Conservation (phyloP, 2,888 invertebrate species). For the Suillia variegata region DNA sequence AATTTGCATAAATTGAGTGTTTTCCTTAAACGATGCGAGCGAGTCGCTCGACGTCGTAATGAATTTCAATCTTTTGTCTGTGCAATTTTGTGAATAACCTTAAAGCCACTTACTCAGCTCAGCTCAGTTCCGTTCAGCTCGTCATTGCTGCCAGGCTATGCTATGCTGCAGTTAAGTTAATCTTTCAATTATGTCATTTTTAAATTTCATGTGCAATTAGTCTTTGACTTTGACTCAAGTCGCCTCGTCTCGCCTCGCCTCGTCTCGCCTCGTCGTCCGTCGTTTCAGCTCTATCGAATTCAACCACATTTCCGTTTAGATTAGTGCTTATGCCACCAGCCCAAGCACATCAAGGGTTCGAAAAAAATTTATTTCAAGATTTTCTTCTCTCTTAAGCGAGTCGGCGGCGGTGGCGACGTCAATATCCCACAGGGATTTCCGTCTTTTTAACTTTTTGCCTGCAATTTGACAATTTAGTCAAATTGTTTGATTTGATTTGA, state of each 20-base stretch:
- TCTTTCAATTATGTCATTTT: constrained; percentile 42
- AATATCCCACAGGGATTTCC: constrained; percentile 1
- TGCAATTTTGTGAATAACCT: too few species aligned
- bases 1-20: constrained; percentile 57
- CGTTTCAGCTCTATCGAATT: background rate
- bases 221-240: background rate
- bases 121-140: too few species aligned
- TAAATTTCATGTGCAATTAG: background rate
- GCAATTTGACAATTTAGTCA: background rate
- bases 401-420: too few species aligned
- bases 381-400: too few species aligned
- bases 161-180: constrained; percentile 44
- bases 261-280: too few species aligned
- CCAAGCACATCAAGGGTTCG: background rate
- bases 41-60: constrained; percentile 28
- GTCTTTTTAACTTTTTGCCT: background rate
- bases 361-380: too few species aligned
- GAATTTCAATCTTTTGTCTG: constrained; percentile 47
- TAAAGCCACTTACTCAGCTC: too few species aligned
- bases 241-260: too few species aligned
- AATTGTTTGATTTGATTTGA: constrained; percentile 16
- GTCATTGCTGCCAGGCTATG: too few species aligned
- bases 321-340: background rate
- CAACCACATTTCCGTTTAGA: constrained; percentile 1
- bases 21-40: constrained; percentile 44